Base-by-base conservation (phyloP, 2,888 invertebrate species). In the Cephus runcator region DNA sequence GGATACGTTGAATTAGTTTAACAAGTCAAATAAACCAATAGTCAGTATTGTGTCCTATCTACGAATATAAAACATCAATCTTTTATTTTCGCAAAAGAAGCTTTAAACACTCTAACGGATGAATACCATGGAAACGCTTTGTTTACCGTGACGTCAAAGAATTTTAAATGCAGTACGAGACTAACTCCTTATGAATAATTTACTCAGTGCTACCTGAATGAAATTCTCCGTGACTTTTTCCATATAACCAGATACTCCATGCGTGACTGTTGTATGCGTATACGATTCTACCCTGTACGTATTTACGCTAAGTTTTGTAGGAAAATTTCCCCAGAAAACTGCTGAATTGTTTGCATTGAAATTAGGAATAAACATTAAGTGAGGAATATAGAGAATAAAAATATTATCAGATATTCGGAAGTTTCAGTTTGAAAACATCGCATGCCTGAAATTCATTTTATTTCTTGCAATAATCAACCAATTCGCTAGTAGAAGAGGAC, bases 101-200 rank as follows among this genome's bases (percentile, higher is more conserved):
- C 23, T 56, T 56, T 23, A 56, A 15, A 56, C 9, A 2, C 6
- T 2, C 23, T 23, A 56, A 56, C 56, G 23, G 12, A 30, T 31
- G 33, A 71, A 71, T 33, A 12, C 2, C 71, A 15, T 71, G 71
- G 33, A 31, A 71, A 34, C 12, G 1, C 31, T 74, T 30, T n/a
- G 12, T 35, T 34, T 33, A 71, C 2, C 30, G 23, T 34, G 74
- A 74, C 74, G 74, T 74, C 74, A 74, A 74, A 34, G 36, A 35
- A 30, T 74, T 34, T 3, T n/a, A 35, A 34, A 74, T 33, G 30
- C 33, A 35, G 33, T 23, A 34, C 30, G 23, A 34, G 71, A 71
- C 4, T 23, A 34, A 71, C 31, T 71, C 4, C 71, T 23, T 35
- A 74, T 74, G 74, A 74, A 74, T 74, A 74, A 74, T 74, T 74